These are phyloP conservation scores for Lithosia quadra DNA, from an alignment of 2,888 invertebrate genomes.

Conservation along the genomic window DNA sequence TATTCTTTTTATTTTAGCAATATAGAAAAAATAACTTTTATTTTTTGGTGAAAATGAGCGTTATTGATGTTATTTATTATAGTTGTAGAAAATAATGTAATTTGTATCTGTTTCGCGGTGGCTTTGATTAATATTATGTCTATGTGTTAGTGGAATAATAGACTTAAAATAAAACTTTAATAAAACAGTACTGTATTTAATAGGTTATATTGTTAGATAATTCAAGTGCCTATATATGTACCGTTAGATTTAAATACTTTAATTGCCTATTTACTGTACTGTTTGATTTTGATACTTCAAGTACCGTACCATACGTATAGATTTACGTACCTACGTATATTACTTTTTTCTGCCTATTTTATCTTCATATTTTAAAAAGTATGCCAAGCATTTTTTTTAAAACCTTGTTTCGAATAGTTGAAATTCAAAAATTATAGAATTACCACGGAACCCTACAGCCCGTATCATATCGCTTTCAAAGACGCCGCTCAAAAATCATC, in stretches of 20 bases:
- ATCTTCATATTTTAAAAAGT: too few species aligned
- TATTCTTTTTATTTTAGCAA: slow-evolving; percentile 6
- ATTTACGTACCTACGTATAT: neutral
- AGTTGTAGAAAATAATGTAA: neutral
- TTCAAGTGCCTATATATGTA: too few species aligned
- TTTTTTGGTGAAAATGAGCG: neutral
- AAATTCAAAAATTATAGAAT: neutral
- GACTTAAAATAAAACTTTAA: too few species aligned
- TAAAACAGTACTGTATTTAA: too few species aligned
- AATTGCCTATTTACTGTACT: neutral
- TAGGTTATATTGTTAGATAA: too few species aligned
- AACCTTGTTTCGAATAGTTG: neutral
- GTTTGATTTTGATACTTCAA: too few species aligned
- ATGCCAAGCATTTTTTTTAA: too few species aligned
- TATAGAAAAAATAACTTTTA: neutral
- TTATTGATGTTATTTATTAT: neutral
- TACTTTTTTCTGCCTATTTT: too few species aligned
- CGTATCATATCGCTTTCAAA: neutral
- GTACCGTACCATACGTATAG: too few species aligned
- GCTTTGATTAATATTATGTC: neutral
- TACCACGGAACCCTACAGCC: neutral
- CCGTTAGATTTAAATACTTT: neutral
- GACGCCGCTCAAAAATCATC: neutral
- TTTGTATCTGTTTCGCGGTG: neutral
- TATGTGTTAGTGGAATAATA: too few species aligned